Evolutionary conservation across 2,888 invertebrate genomes (phyloP), one percentile per base, ranked within the genome.

Genomic region (Geophilus truncorum): DNA sequence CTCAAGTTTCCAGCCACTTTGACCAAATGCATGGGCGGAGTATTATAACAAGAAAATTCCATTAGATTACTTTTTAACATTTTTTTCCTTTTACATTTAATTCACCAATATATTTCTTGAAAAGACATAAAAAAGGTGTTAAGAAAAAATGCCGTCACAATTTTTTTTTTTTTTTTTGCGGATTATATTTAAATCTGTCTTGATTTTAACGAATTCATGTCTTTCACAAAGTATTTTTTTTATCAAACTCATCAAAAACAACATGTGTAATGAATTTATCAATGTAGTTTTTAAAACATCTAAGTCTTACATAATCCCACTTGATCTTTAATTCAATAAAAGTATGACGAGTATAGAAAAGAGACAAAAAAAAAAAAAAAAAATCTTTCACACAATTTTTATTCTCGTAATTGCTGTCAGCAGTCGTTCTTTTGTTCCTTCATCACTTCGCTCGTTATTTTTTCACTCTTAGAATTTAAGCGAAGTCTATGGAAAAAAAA

Each of bases 341-440:
- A 70, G 70, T 70, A 70, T 1, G n/a, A n/a, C 1, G 25, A 70
- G 70, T n/a, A n/a, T 5, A n/a, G 28, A n/a, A 23, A 62, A 23
- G 21, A 9, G n/a, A 21, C n/a, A 23, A 23, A 62, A n/a, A n/a
- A n/a, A n/a, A n/a, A n/a, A n/a, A n/a, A n/a, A 70, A 70, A 70
- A 70, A 25, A n/a, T 0, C 25, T 70, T 70, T 70, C 70, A 3
- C 70, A 25, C 70, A 25, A 70, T 70, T 70, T 70, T 70, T 70
- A 70, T 70, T 70, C 70, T 70, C 28, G 70, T 70, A 70, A 70
- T 70, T 70, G 70, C 70, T 70, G 70, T 70, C 70, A 70, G 70
- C 70, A 70, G 70, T 70, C 70, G 70, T 70, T 70, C 70, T 70
- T 70, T 70, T 70, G 70, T 70, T 70, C 70, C 28, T 70, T 70